Base-by-base conservation (phyloP, 1,140 invertebrate species). In the Scaptomyza pallida region DNA sequence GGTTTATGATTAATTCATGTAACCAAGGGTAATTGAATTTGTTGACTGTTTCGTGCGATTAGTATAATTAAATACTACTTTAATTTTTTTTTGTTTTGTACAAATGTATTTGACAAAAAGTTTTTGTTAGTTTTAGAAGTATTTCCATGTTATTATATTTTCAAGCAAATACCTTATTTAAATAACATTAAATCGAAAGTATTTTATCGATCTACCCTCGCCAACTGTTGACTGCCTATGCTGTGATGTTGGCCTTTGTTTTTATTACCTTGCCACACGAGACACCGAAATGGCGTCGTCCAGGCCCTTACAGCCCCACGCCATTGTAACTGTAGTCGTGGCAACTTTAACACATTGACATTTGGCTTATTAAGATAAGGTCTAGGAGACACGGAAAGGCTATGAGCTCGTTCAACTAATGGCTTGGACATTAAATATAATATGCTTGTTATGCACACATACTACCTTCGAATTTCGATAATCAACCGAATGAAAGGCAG, bases 201-300 rank as follows among this genome's bases (percentile, higher is more conserved):
- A 15, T 10, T 10, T 17, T 51, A 6, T 16, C 13, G 16, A 59
- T 10, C 35, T 6, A 43, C 60, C 52, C 57, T 73, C 67, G 76
- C 43, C 56, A 85, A 76, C 76, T 86, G 64, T 86, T 85, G 68
- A 70, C 64, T 74, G 65, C 56, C 26, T 30, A 9, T 30, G 26
- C 51, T n/a, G n/a, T 56, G 52, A 61, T 48, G 16, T 47, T 54
- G 43, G 52, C 63, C 60, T 82, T 79, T 73, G 75, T 47, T 63
- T 77, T 64, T 77, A 80, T 85, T 74, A 78, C 76, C 73, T 64
- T 74, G 77, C 48, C 57, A 71, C 69, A 83, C 76, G 80, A 85
- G 60, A 79, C 62, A 44, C 26, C 51, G 40, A 68, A 60, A 61
- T 47, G 47, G 43, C 47, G 64, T 60, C 47, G 64, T 60, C 71